Base-by-base conservation (phyloP, 1,140 invertebrate genomes). In the Gonioctena quinquepunctata region DNA sequence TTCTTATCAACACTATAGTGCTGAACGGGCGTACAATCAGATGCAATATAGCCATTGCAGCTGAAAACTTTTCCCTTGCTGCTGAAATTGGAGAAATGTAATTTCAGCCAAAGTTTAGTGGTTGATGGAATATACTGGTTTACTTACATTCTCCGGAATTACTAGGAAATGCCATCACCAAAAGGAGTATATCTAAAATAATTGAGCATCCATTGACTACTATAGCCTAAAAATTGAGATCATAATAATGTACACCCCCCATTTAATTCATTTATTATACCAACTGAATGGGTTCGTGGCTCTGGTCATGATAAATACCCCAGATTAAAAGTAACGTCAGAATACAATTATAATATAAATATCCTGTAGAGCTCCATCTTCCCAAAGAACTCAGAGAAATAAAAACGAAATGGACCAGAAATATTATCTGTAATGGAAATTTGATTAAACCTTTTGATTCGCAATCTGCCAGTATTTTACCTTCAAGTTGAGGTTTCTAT, bases 41-140 rank as follows among this genome's bases (percentile, higher is more conserved):
- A 69, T 73, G 71, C 26, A 73, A 48, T 22, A 73, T 67, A 8
- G 67, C 71, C 54, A 69, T 73, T 54, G 71, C 71, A 25, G 63
- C 71, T 11, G 71, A 69, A 63, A 73, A 73, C 33, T 69, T 73
- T 50, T 63, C 26, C 27, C 54, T 56, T 42, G 67, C 67, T 16
- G 60, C 71, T 73, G 54, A 33, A 73, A 73, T 11, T n/a, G n/a
- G n/a, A n/a, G n/a, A n/a, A n/a, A n/a, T n/a, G n/a, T n/a, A n/a
- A n/a, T n/a, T n/a, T n/a, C n/a, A n/a, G n/a, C n/a, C n/a, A n/a
- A n/a, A n/a, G n/a, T n/a, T n/a, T n/a, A n/a, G n/a, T n/a, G n/a
- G n/a, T 33, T 1, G 26, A 68, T 61, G 13, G 19, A 26, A 16
- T 22, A 23, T 28, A 49, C 18, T 19, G 16, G 5, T 13, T 59